phyloP scores from a whole-genome alignment of 2,888 invertebrate species.

The Elgonia sp. region DNA sequence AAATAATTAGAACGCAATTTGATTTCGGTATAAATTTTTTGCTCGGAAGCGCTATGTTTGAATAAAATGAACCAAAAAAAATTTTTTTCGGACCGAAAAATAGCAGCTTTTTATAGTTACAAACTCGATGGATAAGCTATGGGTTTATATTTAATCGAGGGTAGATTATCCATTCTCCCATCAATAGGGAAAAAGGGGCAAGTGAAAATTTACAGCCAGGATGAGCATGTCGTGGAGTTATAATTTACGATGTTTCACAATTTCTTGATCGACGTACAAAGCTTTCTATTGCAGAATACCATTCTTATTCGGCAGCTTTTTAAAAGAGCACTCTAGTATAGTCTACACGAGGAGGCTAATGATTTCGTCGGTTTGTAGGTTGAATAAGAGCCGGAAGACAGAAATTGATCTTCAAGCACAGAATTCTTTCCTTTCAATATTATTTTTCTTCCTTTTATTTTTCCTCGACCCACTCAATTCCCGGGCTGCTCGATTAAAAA shows the following conservation, averaged over 20 bases:
- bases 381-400: conserved; percentile 82
- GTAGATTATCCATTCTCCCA: conserved; percentile 65
- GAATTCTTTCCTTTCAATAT: conserved; percentile 71
- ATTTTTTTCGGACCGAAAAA: conserved; percentile 9
- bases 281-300: conserved; percentile 68
- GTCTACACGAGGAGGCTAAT: conserved; percentile 76
- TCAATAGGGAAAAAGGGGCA: conserved; percentile 54
- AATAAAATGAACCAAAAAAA: conserved; percentile 45
- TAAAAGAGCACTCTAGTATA: conserved; percentile 74
- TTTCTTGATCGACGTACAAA: conserved; percentile 74
- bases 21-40: not conserved
- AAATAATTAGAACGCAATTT: conserved; percentile 1
- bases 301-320: conserved; percentile 75
- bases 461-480: conserved; percentile 49
- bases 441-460: conserved; percentile 63
- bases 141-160: conserved; percentile 46
- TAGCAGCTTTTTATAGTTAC: conserved; percentile 31
- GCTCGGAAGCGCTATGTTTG: conserved; percentile 6
- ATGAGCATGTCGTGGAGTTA: conserved; percentile 65
- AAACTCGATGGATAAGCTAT: conserved; percentile 14
- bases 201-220: conserved; percentile 62
- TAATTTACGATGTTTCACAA: conserved; percentile 76
- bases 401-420: conserved; percentile 83
- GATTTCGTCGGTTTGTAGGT: conserved; percentile 77
- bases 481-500: conserved; percentile 56